Percentiles rank a stretch among this genome's conserved stretches.
These are phyloP conservation scores for Invenusta paracnida DNA, from an alignment of 2,888 invertebrate genomes.

Conservation along the genomic window DNA sequence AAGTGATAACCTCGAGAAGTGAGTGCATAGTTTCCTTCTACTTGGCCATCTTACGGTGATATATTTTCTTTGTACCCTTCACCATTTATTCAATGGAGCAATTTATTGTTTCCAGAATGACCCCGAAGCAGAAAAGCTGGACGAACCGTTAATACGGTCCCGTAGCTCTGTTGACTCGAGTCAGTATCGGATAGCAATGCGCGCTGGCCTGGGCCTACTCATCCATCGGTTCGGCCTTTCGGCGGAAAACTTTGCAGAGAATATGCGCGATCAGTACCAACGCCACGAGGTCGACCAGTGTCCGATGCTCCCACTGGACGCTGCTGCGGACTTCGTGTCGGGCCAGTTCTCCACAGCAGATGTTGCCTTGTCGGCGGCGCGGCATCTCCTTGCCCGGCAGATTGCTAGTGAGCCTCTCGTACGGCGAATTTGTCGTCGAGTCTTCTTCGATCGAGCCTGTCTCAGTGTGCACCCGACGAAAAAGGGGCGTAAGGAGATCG, in stretches of 20 bases:
- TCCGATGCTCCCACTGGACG: constrained; percentile 73
- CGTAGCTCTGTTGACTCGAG: constrained; percentile 63
- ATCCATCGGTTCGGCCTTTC: constrained; percentile 85
- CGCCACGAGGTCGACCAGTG: constrained; percentile 90
- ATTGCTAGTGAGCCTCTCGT: constrained; percentile 67
- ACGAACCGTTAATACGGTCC: constrained; percentile 69
- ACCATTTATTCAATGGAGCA: too few relatives aligned
- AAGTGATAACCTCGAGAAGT: too few relatives aligned
- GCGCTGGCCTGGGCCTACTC: constrained; percentile 66
- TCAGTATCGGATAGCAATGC: not conserved
- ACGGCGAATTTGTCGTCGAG: constrained; percentile 74
- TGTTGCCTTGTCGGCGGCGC: constrained; percentile 80
- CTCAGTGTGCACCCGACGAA: constrained; percentile 77
- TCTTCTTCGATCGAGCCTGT: constrained; percentile 80
- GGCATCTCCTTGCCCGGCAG: constrained; percentile 89
- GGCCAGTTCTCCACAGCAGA: constrained; percentile 69
- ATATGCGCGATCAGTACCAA: constrained; percentile 88
- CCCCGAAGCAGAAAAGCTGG: not conserved
- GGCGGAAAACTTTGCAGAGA: constrained; percentile 91
- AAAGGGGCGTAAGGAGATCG: constrained; percentile 82
- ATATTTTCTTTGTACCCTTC: too few relatives aligned
- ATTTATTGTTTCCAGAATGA: not conserved
- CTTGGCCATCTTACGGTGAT: too few relatives aligned
- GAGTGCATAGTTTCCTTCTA: too few relatives aligned
- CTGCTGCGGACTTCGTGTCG: constrained; percentile 71